Evolutionary conservation across 2,113 vertebrate species (phyloP).

Genomic region (Dicentrarchus labrax): DNA sequence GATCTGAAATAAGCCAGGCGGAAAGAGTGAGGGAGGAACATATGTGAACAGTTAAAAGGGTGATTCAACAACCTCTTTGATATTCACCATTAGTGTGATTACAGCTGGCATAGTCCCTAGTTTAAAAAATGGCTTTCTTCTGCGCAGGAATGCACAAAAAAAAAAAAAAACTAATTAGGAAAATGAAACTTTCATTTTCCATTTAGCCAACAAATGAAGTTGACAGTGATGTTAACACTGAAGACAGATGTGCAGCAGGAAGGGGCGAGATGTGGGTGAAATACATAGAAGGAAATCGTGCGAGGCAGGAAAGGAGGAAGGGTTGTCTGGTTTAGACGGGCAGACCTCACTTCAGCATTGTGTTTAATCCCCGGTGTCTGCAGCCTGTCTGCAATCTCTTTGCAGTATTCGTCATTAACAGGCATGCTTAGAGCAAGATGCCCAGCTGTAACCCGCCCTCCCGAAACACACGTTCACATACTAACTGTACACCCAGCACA

Average conservation of each 20-base stretch:
- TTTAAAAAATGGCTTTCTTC: slow-evolving; percentile 54
- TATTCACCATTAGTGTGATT: slow-evolving; percentile 71
- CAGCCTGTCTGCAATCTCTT: slow-evolving; percentile 76
- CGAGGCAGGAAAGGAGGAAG: slow-evolving; percentile 18
- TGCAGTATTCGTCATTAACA: slow-evolving; percentile 52
- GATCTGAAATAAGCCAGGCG: slow-evolving; percentile 65
- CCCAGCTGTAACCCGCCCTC: slow-evolving; percentile 61
- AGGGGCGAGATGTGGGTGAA: slow-evolving; percentile 35
- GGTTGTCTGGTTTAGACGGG: slow-evolving; percentile 66
- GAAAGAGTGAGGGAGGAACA: slow-evolving; percentile 60
- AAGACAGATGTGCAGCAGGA: slow-evolving; percentile 59
- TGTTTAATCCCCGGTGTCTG: slow-evolving; percentile 76
- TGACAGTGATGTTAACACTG: slow-evolving; percentile 49
- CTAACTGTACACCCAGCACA: slow-evolving; percentile 47
- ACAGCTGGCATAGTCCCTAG: slow-evolving; percentile 55
- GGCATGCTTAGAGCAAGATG: slow-evolving; percentile 45
- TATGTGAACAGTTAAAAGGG: slow-evolving; percentile 71
- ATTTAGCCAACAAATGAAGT: slow-evolving; percentile 60
- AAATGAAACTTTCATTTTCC: slow-evolving; percentile 70
- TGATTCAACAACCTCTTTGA: slow-evolving; percentile 74
- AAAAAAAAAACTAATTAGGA: slow-evolving; percentile 60
- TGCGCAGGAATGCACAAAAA: slow-evolving; percentile 35
- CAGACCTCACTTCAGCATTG: slow-evolving; percentile 67
- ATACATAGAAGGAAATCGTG: slow-evolving; percentile 19
- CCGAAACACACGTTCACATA: slow-evolving; percentile 50